Evolutionary conservation across 2,113 vertebrate species (phyloP), one percentile per base, ranked within the genome.

Genomic region (Laticauda colubrina): DNA sequence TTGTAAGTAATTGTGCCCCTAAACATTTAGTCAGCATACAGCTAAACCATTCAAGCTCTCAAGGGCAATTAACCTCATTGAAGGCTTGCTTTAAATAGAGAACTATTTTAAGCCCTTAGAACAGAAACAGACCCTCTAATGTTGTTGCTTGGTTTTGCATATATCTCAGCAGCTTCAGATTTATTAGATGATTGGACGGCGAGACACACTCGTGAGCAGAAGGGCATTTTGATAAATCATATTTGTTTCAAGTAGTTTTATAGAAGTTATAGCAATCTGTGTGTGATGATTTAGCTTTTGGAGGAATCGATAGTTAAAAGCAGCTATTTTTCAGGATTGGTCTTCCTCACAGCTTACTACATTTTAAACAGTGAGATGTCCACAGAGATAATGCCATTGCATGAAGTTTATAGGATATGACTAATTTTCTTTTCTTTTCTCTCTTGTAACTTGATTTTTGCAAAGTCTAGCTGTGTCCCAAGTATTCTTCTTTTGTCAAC

Each of bases 181-280:
- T 75, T 59, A 87, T 89, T 91, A 87, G 59, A 88, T 34, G 26
- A 56, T 57, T 57, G n/a, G 34, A 18, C 48, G 90, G 14, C 90
- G 87, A 87, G n/a, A 93, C 94, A 95, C 20, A 8, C 45, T 54
- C 24, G 43, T 54, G 57, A 88, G 57, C 45, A 51, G 88, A 88
- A 87, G n/a, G 57, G 29, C 57, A 54, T 88, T 69, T 85, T 39
- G 86, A n/a, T n/a, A 43, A 43, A 54, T 88, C 24, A 48, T 81
- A 69, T 54, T 34, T 43, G 20, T 64, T 88, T 39, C 11, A 26
- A 54, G 8, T 4, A 2, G 1, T 24, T 87, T 87, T n/a, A 12
- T 2, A 24, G 43, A 51, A 8, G 14, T 39, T 43, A 9, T 2
- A 2, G 12, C 34, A 85, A 61, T 15, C 6, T 48, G 29, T 0